A percentile compares a stretch with the other conserved stretches of the same genome.
Evolutionary conservation across 1,140 invertebrate species (phyloP).

Genomic region (Apis cerana): DNA sequence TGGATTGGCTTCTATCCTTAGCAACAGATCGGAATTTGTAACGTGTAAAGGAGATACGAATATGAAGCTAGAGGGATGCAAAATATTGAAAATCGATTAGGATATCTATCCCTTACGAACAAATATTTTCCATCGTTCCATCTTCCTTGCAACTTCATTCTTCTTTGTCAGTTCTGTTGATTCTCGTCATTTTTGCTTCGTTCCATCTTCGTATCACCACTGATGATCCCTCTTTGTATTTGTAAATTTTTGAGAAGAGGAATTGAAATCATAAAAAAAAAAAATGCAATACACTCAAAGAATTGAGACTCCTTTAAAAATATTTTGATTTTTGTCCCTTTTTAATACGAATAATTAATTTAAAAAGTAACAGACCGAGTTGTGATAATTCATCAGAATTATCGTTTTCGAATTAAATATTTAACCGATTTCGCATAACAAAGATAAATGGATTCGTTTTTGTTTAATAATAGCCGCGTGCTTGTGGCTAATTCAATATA

Average conservation of each 20-base stretch:
- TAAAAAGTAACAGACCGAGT: too few species aligned
- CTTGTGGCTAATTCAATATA: neutral
- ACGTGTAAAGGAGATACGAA: neutral
- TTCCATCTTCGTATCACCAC: neutral
- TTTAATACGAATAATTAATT: too few species aligned
- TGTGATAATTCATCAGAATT: neutral
- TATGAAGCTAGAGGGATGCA: neutral
- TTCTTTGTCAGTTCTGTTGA: slow-evolving; percentile 15
- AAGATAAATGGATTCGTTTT: neutral
- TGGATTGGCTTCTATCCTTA: neutral
- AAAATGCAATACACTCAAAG: too few species aligned
- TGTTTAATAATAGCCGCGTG: neutral
- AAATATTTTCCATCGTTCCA: slow-evolving; percentile 57
- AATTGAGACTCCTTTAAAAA: neutral
- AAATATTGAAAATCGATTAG: slow-evolving; percentile 67
- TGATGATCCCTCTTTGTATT: neutral
- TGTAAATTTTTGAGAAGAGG: neutral
- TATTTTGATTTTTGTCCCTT: too few species aligned
- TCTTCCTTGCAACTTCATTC: slow-evolving; percentile 19
- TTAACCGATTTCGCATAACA: neutral
- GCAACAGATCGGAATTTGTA: neutral
- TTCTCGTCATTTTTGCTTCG: neutral
- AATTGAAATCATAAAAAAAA: neutral
- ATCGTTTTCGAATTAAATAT: neutral
- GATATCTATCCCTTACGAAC: slow-evolving; percentile 57